Percentiles rank a stretch among this genome's conserved stretches.
Evolutionary conservation across 2,888 invertebrate species (phyloP).

Genomic region (Imbricaverruca yamaguchii): DNA sequence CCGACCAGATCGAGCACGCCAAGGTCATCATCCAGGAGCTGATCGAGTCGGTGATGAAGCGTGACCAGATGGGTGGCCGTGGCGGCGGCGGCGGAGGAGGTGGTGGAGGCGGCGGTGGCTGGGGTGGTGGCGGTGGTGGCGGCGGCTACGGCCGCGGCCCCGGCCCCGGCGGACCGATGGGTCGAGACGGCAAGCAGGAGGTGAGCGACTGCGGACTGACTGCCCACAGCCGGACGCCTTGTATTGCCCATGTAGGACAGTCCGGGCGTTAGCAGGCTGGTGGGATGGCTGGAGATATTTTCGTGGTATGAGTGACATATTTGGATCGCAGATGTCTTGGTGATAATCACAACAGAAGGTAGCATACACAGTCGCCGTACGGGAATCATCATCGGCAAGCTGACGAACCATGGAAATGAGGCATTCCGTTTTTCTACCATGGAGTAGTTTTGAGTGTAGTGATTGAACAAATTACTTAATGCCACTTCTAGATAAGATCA

Average conservation of each 20-base stretch:
- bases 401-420: no score
- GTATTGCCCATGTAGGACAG: constrained; percentile 56
- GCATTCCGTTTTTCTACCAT: no score
- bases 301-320: constrained; percentile 87
- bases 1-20: constrained; percentile 77
- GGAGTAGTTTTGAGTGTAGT: no score
- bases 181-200: constrained; percentile 54
- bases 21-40: constrained; percentile 81
- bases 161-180: constrained; percentile 38
- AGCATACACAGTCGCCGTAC: no score
- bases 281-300: constrained; percentile 70
- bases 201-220: constrained; percentile 81
- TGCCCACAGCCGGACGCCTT: constrained; percentile 94
- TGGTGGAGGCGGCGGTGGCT: constrained; percentile 38
- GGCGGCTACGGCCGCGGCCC: not conserved
- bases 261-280: no score
- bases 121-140: constrained; percentile 37
- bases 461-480: no score
- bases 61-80: constrained; percentile 38
- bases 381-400: no score
- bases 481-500: no score
- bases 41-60: constrained; percentile 74
- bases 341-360: no score
- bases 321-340: no score
- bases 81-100: constrained; percentile 32